Conservation (phyloP, 1,140 invertebrate species). For the Argopecten irradians region DNA sequence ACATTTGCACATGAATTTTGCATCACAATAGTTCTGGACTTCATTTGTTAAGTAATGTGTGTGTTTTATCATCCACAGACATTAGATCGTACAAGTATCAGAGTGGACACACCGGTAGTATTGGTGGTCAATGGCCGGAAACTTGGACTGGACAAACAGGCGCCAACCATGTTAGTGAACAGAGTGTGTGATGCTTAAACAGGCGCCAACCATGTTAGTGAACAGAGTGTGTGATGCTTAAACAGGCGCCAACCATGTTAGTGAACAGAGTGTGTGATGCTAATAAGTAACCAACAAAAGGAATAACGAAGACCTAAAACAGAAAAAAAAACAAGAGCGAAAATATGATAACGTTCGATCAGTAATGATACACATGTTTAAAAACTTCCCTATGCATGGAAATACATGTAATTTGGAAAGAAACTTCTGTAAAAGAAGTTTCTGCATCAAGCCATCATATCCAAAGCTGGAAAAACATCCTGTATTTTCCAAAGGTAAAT, state of each 20-base stretch:
- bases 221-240: constrained; percentile 46
- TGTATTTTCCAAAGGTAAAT: no score
- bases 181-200: constrained; percentile 72
- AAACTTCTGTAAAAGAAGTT: not conserved
- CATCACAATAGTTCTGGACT: no score
- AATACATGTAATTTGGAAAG: not conserved
- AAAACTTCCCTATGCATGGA: not conserved
- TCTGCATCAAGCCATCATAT: no score
- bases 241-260: constrained; percentile 80
- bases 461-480: no score
- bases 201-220: constrained; percentile 78
- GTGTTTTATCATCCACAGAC: constrained; percentile 79
- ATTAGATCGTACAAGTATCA: constrained; percentile 83
- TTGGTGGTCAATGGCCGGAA: constrained; percentile 87
- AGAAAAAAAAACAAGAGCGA: no score
- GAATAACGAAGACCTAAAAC: no score
- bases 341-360: not conserved
- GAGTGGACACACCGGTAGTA: constrained; percentile 86
- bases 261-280: not conserved
- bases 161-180: constrained; percentile 73
- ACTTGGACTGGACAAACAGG: constrained; percentile 84
- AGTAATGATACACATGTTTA: not conserved
- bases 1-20: no score
- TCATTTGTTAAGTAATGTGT: not conserved
- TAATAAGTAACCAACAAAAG: not conserved